phyloP scores from a whole-genome alignment of 2,113 vertebrate genomes.

The Mastomys natalensis region DNA sequence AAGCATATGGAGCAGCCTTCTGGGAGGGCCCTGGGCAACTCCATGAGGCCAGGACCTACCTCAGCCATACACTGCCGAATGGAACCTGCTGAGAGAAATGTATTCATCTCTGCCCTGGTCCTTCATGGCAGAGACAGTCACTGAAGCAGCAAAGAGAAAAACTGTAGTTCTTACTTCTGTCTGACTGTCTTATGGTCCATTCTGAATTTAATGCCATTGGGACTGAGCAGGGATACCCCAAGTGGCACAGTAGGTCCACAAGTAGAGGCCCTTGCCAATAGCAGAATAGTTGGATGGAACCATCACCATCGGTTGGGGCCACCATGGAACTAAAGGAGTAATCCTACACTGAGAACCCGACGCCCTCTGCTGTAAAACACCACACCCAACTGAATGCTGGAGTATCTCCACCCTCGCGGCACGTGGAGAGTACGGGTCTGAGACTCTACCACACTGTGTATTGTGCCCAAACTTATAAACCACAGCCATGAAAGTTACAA shows the following conservation, averaged over 20 bases:
- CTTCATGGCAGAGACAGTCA: not conserved
- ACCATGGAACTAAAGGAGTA: not conserved
- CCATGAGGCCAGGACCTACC: not conserved
- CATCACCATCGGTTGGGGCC: no score
- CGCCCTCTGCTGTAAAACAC: not conserved
- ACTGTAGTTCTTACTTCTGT: not conserved
- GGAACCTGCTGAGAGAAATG: not conserved
- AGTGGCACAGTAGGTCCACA: not conserved
- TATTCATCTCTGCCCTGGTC: not conserved
- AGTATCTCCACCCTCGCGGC: no score
- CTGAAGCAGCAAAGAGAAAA: not conserved
- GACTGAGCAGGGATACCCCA: not conserved
- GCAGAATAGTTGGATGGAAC: not conserved
- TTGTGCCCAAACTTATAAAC: not conserved
- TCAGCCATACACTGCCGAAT: not conserved
- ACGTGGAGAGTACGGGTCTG: no score
- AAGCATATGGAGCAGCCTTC: not conserved
- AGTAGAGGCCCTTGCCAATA: not conserved
- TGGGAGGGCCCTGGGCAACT: not conserved
- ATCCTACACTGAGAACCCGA: not conserved
- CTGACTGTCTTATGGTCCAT: not conserved
- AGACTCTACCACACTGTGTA: not conserved
- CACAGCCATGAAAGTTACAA: not conserved
- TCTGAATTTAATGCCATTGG: not conserved
- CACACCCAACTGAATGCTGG: no score